Base-by-base conservation (phyloP, 1,140 invertebrate species). In the Micrasema minimum region DNA sequence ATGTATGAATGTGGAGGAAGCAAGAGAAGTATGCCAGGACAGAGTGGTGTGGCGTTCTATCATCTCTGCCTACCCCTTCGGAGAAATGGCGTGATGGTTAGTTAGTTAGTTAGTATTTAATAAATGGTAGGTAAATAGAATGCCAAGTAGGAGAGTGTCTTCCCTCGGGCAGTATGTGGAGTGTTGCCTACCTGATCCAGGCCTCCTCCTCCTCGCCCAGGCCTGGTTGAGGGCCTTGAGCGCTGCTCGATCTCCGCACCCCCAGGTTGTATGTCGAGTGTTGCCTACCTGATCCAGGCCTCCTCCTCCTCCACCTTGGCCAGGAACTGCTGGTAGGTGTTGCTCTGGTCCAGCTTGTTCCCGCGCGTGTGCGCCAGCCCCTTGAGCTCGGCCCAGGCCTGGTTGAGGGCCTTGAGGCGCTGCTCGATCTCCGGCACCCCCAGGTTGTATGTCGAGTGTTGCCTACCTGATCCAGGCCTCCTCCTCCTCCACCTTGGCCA, bases 271-370 rank as follows among this genome's bases (percentile, higher is more conserved):
- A n/a, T n/a, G n/a, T n/a, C n/a, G n/a, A n/a, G n/a, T n/a, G n/a
- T n/a, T n/a, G n/a, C n/a, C n/a, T 51, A 87, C 78, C 89, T 90
- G 50, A 99, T 98, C 98, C 98, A 99, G 0, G 98, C 96, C 81
- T 99, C 97, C 82, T 99, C 98, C 80, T 99, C 98, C 79, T 99
- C 98, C 35, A 99, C 93, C 81, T 98, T 97, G 55, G 97, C 96
- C 72, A 98, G 87, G 87, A 99, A 99, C 81, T 99, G 96, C 82
- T 99, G 97, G 84, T 95, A 96, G 5, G 93, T 94, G 16, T 98
- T 86, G 9, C 95, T 97, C 82, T 99, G 95, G 72, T 98, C 96
- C 75, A 99, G 83, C 81, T 97, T 98, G 74, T 96, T 91, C 4
- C 96, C 96, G 64, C 97, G 85, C 46, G 90, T 93, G 0, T 90